Conservation (phyloP, 1,140 invertebrate species). For the Teleopsis dalmanni region DNA sequence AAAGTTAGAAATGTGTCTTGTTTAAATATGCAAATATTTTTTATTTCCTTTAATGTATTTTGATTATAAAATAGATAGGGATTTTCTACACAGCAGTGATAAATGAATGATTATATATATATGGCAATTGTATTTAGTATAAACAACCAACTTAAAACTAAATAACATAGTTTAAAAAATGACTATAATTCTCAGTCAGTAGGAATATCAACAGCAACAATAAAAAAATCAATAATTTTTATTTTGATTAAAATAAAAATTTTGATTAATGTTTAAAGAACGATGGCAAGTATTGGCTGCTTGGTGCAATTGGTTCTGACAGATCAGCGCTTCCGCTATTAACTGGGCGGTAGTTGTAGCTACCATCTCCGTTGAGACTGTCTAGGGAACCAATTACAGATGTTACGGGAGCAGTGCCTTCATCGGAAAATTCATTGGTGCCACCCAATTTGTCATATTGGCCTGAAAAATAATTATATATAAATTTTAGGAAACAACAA, state of each 20-base stretch:
- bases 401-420: slow-evolving; percentile 13
- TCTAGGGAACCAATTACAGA: slow-evolving; percentile 16
- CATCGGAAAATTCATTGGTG: slow-evolving; percentile 10
- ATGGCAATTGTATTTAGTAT: too few relatives aligned
- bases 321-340: slow-evolving; percentile 9
- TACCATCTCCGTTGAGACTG: slow-evolving; percentile 13
- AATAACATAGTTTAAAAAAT: too few relatives aligned
- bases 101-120: too few relatives aligned
- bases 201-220: too few relatives aligned
- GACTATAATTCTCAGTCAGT: too few relatives aligned
- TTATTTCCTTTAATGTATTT: too few relatives aligned
- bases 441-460: slow-evolving; percentile 17
- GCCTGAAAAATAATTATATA: slow-evolving; percentile 3
- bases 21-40: too few relatives aligned
- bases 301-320: slow-evolving; percentile 1
- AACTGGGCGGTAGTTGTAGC: slow-evolving; percentile 12
- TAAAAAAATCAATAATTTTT: too few relatives aligned
- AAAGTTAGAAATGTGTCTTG: too few relatives aligned
- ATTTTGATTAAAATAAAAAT: background rate
- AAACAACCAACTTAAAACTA: too few relatives aligned
- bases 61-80: too few relatives aligned
- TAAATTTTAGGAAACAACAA: background rate
- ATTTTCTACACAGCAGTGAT: too few relatives aligned
- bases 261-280: slow-evolving; percentile 5
- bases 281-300: slow-evolving; percentile 11